Evolutionary conservation across 2,888 invertebrate species (phyloP), one percentile per base, ranked within the genome.

Genomic region (Noctuana brunneofusca): DNA sequence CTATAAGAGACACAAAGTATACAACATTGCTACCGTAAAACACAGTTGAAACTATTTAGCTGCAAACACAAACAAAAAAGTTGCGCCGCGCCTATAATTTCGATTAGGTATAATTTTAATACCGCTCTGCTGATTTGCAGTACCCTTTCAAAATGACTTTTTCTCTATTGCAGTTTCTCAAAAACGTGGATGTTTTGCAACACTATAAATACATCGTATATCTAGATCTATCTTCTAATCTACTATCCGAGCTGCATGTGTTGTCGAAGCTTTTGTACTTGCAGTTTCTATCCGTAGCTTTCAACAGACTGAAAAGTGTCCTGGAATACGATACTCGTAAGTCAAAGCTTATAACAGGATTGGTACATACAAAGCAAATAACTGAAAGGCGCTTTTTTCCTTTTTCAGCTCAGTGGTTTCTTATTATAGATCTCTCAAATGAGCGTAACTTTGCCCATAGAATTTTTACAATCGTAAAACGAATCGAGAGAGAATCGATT

Each of bases 131-230:
- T n/a, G n/a, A n/a, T n/a, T n/a, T n/a, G n/a, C n/a, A n/a, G n/a
- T n/a, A n/a, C n/a, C 12, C 6, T 11, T 35, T 30, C 30, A 30
- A 16, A 52, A 52, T 1, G 18, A 41, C 46, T 20, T 58, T 18
- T 8, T 14, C 57, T 66, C 58, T 43, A 27, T 85, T 83, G 5
- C 79, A 90, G 90, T 71, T 75, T 63, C 73, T 90, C 24, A 72
- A 70, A 1, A 88, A 94, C 65, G 92, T 94, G 48, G 84, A 88
- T 12, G 82, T 92, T 1, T 70, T 94, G 50, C 76, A 84, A 65
- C 79, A 88, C 63, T 93, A 93, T 75, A 93, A 92, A 70, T 93
- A 92, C 72, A 75, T 94, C 35, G 93, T 94, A 60, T 94, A 93
- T 68, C 76, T 94, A 67, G 93, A 94, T 71, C 73, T 94, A 12